Base-by-base conservation (phyloP, 2,113 vertebrate species). In the Petaurus breviceps region DNA sequence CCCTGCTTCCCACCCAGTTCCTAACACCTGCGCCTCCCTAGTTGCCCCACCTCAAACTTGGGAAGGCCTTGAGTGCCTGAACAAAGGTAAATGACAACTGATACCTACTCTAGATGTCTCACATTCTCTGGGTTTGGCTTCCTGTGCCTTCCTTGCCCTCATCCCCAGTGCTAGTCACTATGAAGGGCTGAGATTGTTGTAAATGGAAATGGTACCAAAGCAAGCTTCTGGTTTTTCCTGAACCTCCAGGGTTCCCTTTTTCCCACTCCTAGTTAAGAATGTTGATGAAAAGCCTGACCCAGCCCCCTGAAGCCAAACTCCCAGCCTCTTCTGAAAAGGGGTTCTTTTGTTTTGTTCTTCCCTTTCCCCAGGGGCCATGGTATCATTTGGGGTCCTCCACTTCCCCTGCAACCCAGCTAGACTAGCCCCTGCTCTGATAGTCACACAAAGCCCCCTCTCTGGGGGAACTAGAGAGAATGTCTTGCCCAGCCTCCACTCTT, bases 281-380 rank as follows among this genome's bases (percentile, higher is more conserved):
- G 61, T n/a, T 31, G 31, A 37, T 77, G 61, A 5, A 77, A 77
- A 14, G 37, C 61, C 61, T 43, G n/a, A 23, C 43, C 43, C 37
- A 84, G 68, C 68, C 68, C n/a, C 31, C 68, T 84, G n/a, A 43
- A 84, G 68, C 7, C n/a, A 23, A 43, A 43, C 68, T 43, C 68
- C n/a, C 37, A n/a, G 16, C 89, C 3, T 49, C 26, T 37, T 90
- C 16, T 28, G 51, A 19, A 95, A 61, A 90, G 46, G 26, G 16
- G 43, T 94, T 90, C 46, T 91, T 89, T 68, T 96, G 55, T 96
- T 84, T 14, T 92, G 31, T 57, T 94, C 89, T 94, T 93, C 16
- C 91, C 49, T 19, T 51, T 53, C 90, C 37, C 89, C 26, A 92
- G 93, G 53, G 52, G 52, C 51, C 25, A 2, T 26, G 28, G 51